Evolutionary conservation across 2,113 vertebrate genomes (phyloP).

Genomic region (Myotis yumanensis): DNA sequence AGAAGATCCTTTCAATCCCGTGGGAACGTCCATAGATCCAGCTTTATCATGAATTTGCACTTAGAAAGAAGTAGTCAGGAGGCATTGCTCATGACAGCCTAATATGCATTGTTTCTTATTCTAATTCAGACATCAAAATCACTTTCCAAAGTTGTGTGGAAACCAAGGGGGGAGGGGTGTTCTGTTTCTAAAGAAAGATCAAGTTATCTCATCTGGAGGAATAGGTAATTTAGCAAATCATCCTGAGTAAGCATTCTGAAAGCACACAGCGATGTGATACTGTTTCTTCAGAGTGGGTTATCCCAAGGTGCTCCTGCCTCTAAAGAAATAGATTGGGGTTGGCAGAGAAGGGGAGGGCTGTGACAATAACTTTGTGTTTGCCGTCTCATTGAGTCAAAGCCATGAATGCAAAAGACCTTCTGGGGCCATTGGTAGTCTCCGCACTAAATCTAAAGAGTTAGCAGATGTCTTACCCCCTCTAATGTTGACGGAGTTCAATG

Average conservation of each 20-base stretch:
- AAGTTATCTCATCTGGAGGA: not conserved
- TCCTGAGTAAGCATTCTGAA: not conserved
- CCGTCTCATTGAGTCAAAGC: not conserved
- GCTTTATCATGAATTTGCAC: not conserved
- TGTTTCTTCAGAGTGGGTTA: not conserved
- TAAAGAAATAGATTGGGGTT: not conserved
- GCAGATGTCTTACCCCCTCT: not conserved
- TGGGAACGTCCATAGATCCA: not conserved
- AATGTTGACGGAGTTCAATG: not conserved
- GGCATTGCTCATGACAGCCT: not conserved
- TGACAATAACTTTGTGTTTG: not conserved
- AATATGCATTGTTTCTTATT: not conserved
- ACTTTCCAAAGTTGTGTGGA: not conserved
- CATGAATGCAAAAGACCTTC: not conserved
- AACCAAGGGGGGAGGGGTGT: not conserved
- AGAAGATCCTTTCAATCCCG: not conserved
- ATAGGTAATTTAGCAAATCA: not conserved
- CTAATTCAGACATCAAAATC: not conserved
- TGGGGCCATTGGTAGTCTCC: not conserved
- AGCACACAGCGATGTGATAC: not conserved
- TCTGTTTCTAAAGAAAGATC: not conserved
- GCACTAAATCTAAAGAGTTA: not conserved
- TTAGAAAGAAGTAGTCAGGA: not conserved
- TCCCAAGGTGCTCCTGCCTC: not conserved
- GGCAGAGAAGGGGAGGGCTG: too few relatives aligned